phyloP scores from a whole-genome alignment of 1,140 invertebrate species.

The Whitmania pigra region DNA sequence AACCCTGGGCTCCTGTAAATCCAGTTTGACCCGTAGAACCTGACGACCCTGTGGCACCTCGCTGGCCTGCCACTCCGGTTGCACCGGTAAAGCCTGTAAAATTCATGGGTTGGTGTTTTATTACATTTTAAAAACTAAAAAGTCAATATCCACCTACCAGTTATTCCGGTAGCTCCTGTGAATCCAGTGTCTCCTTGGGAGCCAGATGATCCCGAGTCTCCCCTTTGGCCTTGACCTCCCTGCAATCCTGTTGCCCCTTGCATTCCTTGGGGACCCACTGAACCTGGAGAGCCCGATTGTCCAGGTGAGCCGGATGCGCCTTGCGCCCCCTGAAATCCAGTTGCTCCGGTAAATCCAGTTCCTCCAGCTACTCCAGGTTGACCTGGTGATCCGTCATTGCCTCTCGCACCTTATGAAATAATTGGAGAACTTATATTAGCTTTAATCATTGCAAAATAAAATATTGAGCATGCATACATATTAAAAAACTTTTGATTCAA shows the following conservation, averaged over 20 bases:
- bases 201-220: neutral
- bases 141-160: neutral
- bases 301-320: constrained; percentile 10
- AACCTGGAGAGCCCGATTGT: neutral
- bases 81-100: neutral
- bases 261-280: neutral
- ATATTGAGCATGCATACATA: no score
- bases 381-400: neutral
- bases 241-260: neutral
- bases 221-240: constrained; percentile 6
- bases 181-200: constrained; percentile 8
- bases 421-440: neutral
- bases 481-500: neutral
- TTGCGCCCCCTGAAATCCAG: constrained; percentile 32
- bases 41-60: neutral
- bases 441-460: neutral
- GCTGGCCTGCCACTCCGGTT: neutral
- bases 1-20: neutral
- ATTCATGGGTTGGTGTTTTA: neutral
- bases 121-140: neutral
- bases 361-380: neutral
- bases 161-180: neutral
- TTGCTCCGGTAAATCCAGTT: constrained; percentile 33
- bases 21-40: neutral
- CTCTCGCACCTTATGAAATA: neutral